phyloP scores from a whole-genome alignment of 2,888 invertebrate genomes.

The Drosophila sordidapex region DNA sequence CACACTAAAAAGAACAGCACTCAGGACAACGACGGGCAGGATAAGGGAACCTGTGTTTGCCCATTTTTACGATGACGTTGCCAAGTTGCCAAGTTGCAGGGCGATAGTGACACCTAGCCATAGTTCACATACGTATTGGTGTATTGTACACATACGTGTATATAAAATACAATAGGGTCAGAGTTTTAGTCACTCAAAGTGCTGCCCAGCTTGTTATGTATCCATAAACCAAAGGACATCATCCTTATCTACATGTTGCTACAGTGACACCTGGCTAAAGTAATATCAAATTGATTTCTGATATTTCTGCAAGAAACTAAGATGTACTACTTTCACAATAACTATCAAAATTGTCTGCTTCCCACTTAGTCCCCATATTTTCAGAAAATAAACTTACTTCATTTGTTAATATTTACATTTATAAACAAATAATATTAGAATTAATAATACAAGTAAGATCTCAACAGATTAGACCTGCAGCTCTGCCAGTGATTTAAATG shows the following conservation, averaged over 20 bases:
- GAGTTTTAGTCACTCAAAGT: slow-evolving; percentile 18
- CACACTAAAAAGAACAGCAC: slow-evolving; percentile 41
- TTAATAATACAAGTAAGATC: neutral
- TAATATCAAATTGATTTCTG: neutral
- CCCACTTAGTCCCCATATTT: neutral
- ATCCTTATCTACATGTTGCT: neutral
- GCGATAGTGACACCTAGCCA: slow-evolving; percentile 54
- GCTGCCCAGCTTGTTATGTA: slow-evolving; percentile 27
- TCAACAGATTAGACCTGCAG: neutral
- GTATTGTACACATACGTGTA: slow-evolving; percentile 4
- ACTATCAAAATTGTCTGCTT: neutral
- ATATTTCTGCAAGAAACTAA: neutral
- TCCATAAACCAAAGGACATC: slow-evolving; percentile 23
- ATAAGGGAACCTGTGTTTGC: slow-evolving; percentile 38
- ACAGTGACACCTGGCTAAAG: slow-evolving; percentile 22
- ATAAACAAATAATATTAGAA: neutral
- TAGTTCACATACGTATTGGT: neutral
- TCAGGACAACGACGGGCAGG: slow-evolving; percentile 14
- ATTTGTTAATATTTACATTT: neutral
- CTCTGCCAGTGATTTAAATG: neutral
- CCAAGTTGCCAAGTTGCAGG: slow-evolving; percentile 66
- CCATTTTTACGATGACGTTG: slow-evolving; percentile 52
- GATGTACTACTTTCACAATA: neutral
- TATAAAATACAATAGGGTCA: slow-evolving; percentile 25
- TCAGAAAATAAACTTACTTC: neutral